A percentile compares a stretch with the other conserved stretches of the same genome.
These are phyloP conservation scores for Acipenser transmontanus DNA, from an alignment of 2,797 vertebrate species.

Conservation along the genomic window DNA sequence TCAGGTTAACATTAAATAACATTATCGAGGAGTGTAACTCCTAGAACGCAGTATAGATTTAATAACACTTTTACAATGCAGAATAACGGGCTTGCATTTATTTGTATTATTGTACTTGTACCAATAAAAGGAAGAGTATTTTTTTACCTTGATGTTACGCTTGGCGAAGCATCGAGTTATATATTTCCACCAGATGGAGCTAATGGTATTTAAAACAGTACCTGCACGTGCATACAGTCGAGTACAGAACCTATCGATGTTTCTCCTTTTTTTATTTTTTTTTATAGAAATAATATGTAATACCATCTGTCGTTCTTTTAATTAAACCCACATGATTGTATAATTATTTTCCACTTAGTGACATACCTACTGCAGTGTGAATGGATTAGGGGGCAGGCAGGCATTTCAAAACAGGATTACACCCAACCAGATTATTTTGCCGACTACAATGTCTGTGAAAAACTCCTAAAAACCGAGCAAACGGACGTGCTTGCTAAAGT, in stretches of 20 bases:
- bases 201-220: conserved; percentile 7
- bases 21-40: too few relatives aligned
- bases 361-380: conserved; percentile 35
- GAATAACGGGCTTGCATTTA: too few relatives aligned
- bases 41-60: too few relatives aligned
- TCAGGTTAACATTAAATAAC: too few relatives aligned
- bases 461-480: conserved; percentile 42
- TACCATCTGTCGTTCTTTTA: conserved; percentile 6
- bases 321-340: conserved; percentile 25
- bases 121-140: too few relatives aligned
- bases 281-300: not conserved
- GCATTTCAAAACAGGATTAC: conserved; percentile 42
- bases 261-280: not conserved
- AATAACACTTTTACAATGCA: too few relatives aligned
- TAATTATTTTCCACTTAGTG: conserved; percentile 35
- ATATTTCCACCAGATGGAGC: conserved; percentile 28
- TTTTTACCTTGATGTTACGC: too few relatives aligned
- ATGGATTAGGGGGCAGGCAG: conserved; percentile 33
- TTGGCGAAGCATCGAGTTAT: too few relatives aligned
- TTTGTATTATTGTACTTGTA: too few relatives aligned
- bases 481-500: conserved; percentile 44
- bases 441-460: conserved; percentile 44
- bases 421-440: conserved; percentile 41
- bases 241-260: not conserved
- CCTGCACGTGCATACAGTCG: not conserved